phyloP scores from a whole-genome alignment of 2,113 vertebrate species.

The Himantopus leucocephalus region DNA sequence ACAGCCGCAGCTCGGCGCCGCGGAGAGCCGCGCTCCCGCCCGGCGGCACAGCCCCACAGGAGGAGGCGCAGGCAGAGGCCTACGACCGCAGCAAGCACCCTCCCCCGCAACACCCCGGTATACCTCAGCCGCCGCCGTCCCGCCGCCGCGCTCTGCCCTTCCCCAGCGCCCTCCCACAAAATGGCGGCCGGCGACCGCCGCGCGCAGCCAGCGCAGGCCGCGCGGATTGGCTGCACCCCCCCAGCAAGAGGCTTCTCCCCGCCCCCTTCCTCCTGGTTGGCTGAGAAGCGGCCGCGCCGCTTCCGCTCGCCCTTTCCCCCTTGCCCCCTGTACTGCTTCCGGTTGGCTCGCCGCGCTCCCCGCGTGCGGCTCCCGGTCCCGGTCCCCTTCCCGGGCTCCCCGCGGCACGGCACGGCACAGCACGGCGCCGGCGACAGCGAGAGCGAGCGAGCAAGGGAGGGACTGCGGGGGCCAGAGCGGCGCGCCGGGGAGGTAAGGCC shows the following conservation, averaged over 20 bases:
- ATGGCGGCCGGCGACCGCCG: not conserved
- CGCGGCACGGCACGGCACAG: too few relatives aligned
- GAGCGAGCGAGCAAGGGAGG: not conserved
- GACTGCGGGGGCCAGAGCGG: not conserved
- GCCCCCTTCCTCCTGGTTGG: not conserved
- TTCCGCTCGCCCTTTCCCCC: not conserved
- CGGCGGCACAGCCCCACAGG: rapidly evolving
- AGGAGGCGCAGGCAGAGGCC: rapidly evolving
- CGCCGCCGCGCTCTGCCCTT: not conserved
- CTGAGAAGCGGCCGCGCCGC: rapidly evolving
- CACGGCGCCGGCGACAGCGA: not conserved
- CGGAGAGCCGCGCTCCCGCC: rapidly evolving
- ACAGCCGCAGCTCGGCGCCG: rapidly evolving
- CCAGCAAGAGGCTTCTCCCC: rapidly evolving
- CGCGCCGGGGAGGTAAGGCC: not conserved
- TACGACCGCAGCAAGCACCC: rapidly evolving
- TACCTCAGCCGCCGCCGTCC: not conserved
- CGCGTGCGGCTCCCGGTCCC: not conserved
- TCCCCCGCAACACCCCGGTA: rapidly evolving
- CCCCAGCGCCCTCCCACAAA: slow-evolving; percentile 15
- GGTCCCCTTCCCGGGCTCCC: not conserved
- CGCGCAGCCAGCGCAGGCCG: not conserved
- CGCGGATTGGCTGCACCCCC: not conserved
- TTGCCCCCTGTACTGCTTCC: rapidly evolving
- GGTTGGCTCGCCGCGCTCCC: rapidly evolving